phyloP scores from a whole-genome alignment of 2,888 invertebrate species.

The Pasiphila rectangulata region DNA sequence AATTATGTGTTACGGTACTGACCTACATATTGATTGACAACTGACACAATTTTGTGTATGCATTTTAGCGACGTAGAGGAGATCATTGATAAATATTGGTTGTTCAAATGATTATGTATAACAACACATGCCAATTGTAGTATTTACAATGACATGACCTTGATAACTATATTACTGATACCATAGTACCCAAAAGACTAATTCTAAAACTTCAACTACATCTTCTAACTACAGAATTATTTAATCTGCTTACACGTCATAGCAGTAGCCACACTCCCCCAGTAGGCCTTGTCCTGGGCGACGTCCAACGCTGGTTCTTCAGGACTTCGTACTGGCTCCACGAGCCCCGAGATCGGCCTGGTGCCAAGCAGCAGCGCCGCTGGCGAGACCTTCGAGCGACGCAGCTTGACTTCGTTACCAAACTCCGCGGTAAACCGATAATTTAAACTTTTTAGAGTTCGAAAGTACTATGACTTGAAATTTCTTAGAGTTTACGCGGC shows the following conservation, averaged over 20 bases:
- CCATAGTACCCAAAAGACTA: no score
- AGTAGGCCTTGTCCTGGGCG: slow-evolving; percentile 75
- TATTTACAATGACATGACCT: no score
- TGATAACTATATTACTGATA: no score
- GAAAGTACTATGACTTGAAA: not conserved
- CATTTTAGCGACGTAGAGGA: no score
- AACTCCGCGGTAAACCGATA: slow-evolving; percentile 29
- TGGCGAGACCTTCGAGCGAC: slow-evolving; percentile 74
- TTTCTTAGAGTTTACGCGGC: slow-evolving; percentile 1
- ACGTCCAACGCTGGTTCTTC: slow-evolving; percentile 76
- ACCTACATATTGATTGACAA: no score
- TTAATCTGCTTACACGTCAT: slow-evolving; percentile 64
- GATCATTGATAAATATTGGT: no score
- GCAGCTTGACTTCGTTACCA: slow-evolving; percentile 61
- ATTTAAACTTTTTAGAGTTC: slow-evolving; percentile 11
- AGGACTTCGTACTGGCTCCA: slow-evolving; percentile 71
- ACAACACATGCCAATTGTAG: no score
- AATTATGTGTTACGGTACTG: no score
- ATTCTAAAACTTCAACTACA: not conserved
- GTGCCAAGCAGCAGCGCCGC: slow-evolving; percentile 81
- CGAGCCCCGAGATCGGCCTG: slow-evolving; percentile 74
- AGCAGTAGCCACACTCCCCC: slow-evolving; percentile 70
- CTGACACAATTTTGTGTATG: no score
- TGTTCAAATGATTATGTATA: no score
- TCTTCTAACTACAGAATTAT: not conserved